Evolutionary conservation across 2,888 invertebrate genomes (phyloP).

Genomic region (Diarsia rubi): DNA sequence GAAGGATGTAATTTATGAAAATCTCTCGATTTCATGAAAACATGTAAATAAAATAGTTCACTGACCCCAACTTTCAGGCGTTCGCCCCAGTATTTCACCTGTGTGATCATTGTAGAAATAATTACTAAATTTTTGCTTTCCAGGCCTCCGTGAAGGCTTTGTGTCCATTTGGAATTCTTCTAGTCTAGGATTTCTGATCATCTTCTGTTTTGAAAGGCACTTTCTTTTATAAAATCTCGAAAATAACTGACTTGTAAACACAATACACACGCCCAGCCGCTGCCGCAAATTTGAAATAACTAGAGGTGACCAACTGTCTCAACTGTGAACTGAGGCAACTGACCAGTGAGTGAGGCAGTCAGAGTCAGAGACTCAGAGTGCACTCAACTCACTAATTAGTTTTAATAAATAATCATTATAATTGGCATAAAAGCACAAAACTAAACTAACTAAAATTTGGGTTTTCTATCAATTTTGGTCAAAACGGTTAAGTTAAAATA

Average conservation of each 20-base stretch:
- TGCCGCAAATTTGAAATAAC: constrained; percentile 63
- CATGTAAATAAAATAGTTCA: constrained; percentile 59
- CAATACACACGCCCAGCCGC: constrained; percentile 60
- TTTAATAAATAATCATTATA: background rate
- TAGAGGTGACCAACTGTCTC: constrained; percentile 48
- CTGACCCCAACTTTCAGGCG: constrained; percentile 90
- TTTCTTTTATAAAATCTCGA: constrained; percentile 64
- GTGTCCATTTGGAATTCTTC: constrained; percentile 85
- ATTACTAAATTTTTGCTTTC: constrained; percentile 71
- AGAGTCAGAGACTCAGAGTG: too few relatives aligned
- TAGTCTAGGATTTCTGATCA: constrained; percentile 81
- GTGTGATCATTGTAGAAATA: constrained; percentile 86
- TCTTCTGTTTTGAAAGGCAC: constrained; percentile 62
- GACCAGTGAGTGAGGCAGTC: too few relatives aligned
- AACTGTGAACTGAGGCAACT: too few relatives aligned
- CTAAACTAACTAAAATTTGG: background rate
- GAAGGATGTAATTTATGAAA: background rate
- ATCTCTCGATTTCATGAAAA: constrained; percentile 24
- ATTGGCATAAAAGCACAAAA: background rate
- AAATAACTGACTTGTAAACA: constrained; percentile 56
- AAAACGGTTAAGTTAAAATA: too few relatives aligned
- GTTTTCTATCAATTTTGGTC: too few relatives aligned
- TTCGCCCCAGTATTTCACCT: constrained; percentile 86
- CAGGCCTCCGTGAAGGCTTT: constrained; percentile 72
- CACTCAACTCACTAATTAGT: background rate